Conservation (phyloP, 2,113 vertebrate species). For the Emberiza fucata region DNA sequence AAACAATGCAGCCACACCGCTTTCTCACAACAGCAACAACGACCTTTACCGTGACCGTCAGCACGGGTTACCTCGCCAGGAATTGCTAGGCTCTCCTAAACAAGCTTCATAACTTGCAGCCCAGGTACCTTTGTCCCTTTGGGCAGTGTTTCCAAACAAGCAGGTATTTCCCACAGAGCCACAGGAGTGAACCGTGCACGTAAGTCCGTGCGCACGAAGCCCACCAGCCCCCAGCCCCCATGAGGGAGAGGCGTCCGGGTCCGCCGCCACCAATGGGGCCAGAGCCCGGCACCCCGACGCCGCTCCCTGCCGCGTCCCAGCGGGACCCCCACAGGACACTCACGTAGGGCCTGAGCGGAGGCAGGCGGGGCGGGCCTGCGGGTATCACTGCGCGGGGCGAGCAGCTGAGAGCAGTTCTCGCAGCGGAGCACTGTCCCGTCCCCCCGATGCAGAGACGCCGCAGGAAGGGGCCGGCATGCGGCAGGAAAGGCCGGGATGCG, state of each 20-base stretch:
- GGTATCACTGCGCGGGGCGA: fast-evolving
- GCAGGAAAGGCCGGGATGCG: background rate
- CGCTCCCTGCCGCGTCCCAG: background rate
- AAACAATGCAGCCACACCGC: fast-evolving
- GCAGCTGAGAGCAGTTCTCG: fast-evolving
- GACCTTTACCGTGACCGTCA: fast-evolving
- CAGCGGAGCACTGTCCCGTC: fast-evolving
- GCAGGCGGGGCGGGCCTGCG: no score
- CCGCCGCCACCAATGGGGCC: background rate
- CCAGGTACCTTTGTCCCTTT: fast-evolving
- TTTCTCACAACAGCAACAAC: fast-evolving
- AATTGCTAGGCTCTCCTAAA: fast-evolving
- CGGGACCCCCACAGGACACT: background rate
- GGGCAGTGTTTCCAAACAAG: background rate
- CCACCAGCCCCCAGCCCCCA: background rate
- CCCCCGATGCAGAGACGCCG: background rate
- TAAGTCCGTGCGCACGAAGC: background rate
- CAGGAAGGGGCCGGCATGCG: background rate
- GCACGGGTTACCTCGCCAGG: fast-evolving
- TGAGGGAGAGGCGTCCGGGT: no score
- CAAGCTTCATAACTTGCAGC: fast-evolving
- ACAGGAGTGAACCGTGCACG: fast-evolving
- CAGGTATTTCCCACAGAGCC: fast-evolving
- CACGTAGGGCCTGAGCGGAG: background rate
- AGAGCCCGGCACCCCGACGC: no score